Percentiles rank a stretch among this genome's conserved stretches.
Conservation (phyloP, 2,797 vertebrate genomes). For the Poecilia picta region DNA sequence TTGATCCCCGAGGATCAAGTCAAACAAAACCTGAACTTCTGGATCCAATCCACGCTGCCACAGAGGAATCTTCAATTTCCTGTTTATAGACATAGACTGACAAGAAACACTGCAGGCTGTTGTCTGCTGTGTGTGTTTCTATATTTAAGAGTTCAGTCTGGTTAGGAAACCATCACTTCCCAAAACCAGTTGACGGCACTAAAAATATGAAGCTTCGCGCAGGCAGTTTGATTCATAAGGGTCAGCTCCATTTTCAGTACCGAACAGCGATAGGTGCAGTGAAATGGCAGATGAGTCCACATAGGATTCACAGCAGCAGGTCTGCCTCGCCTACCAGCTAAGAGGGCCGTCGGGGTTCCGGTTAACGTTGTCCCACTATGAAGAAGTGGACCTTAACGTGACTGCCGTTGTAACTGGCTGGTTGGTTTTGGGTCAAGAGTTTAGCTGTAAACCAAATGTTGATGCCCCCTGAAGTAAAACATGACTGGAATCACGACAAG, state of each 20-base stretch:
- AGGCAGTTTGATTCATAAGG: neutral
- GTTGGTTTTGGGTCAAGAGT: neutral
- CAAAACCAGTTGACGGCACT: neutral
- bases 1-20: neutral
- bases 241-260: constrained; percentile 6
- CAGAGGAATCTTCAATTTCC: neutral
- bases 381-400: neutral
- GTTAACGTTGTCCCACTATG: neutral
- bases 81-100: neutral
- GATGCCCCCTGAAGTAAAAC: neutral
- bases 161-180: neutral
- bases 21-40: neutral
- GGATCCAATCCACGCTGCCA: neutral
- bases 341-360: neutral
- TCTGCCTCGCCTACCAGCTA: neutral
- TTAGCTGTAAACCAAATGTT: neutral
- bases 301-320: neutral
- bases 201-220: neutral
- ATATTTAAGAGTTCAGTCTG: neutral
- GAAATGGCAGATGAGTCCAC: constrained; percentile 1
- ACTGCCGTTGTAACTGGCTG: neutral
- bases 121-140: neutral
- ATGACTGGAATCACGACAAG: too few relatives aligned
- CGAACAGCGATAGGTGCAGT: neutral
- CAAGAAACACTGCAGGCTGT: neutral